Base-by-base conservation (phyloP, 2,797 vertebrate species). In the Sebastes nivosus region DNA sequence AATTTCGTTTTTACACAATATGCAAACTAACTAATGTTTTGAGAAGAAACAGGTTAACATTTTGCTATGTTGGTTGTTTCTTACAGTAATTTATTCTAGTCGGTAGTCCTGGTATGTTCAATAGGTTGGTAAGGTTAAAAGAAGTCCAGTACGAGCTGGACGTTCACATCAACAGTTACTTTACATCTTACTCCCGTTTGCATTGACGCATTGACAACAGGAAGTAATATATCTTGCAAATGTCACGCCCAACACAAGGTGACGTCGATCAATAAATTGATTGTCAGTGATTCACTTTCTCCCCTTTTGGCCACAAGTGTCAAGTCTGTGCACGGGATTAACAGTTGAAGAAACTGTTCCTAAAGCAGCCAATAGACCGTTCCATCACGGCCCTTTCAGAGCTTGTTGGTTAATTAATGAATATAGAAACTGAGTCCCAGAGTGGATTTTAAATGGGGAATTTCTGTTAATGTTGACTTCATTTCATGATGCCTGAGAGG, bases 231-330 rank as follows among this genome's bases (percentile, higher is more conserved):
- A 22, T 81, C 64, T 38, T 10, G 59, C 36, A 79, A 52, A 74
- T 52, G 61, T 85, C 66, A 71, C 29, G 22, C 52, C 46, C 50
- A 60, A 22, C 50, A 27, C 14, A 11, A 34, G 24, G 52, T 14
- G 60, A 72, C 79, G 60, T 52, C 2, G 0, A 54, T 83, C 82
- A 55, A 78, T 85, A 58, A 1, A 83, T 61, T 50, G 65, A 80
- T 72, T 38, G 1, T 30, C 22, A 2, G 70, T 36, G 59, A 80
- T 63, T 67, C 24, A 46, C 68, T 69, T 34, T 75, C 46, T 36
- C 30, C 12, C 25, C 36, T 34, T 67, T n/a, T 20, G 10, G 58
- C 20, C 36, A 29, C 34, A 66, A 32, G 22, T 57, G 42, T 77
- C 61, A n/a, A 30, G 27, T 25, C 57, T 30, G n/a, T 54, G 42